Percentiles rank a stretch among this genome's conserved stretches.
Evolutionary conservation across 2,113 vertebrate species (phyloP).

Genomic region (Halichoeres trimaculatus): DNA sequence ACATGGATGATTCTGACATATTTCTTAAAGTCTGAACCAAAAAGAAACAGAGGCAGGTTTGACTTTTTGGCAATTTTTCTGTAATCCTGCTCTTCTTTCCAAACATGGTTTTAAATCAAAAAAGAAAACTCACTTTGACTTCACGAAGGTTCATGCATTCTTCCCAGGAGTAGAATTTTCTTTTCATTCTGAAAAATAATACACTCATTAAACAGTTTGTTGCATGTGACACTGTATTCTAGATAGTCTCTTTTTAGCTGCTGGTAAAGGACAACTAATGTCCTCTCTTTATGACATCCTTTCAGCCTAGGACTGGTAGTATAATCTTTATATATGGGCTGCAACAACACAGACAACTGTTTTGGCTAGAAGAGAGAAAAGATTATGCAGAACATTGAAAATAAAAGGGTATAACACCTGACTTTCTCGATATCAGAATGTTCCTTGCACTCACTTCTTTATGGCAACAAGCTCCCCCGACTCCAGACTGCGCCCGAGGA

Average conservation of each 20-base stretch:
- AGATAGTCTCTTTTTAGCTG: too few species aligned
- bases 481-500: constrained; percentile 93
- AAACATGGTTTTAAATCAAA: background rate
- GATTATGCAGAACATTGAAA: too few species aligned
- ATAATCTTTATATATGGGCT: background rate
- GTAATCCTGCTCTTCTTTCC: background rate
- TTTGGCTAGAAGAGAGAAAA: background rate
- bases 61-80: too few species aligned
- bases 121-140: constrained; percentile 87
- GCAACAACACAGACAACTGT: background rate
- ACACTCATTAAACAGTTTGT: background rate
- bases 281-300: background rate
- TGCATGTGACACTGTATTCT: background rate
- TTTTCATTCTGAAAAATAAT: constrained; percentile 90
- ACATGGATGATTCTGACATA: background rate
- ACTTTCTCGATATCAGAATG: background rate
- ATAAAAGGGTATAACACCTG: too few species aligned
- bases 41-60: too few species aligned
- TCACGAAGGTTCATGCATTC: constrained; percentile 98
- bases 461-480: constrained; percentile 97
- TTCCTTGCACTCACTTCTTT: constrained; percentile 89
- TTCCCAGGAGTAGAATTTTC: constrained; percentile 98
- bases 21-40: too few species aligned
- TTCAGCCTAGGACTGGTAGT: background rate
- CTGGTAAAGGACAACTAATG: too few species aligned